Evolutionary conservation across 2,113 vertebrate species (phyloP).

Genomic region (Paramisgurnus dabryanus): DNA sequence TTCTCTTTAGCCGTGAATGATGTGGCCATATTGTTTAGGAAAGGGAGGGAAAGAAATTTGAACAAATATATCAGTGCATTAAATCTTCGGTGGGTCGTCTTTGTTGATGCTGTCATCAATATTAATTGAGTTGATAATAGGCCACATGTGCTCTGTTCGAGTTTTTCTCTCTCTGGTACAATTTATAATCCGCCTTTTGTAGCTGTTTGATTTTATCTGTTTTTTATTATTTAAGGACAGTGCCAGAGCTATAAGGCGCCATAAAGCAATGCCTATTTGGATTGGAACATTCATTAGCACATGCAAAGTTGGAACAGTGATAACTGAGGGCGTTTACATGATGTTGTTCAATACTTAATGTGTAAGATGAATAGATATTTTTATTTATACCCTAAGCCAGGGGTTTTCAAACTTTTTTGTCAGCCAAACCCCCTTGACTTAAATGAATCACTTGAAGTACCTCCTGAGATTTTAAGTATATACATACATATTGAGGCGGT

Average conservation of each 20-base stretch:
- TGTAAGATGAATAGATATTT: slow-evolving; percentile 34
- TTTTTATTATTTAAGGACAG: neutral
- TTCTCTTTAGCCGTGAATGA: slow-evolving; percentile 14
- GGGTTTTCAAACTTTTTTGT: no score
- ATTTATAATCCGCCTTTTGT: neutral
- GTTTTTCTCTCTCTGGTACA: slow-evolving; percentile 1
- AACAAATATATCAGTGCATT: slow-evolving; percentile 32
- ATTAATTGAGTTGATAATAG: slow-evolving; percentile 34
- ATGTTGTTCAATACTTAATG: slow-evolving; percentile 10
- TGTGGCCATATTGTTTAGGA: neutral
- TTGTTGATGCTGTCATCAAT: slow-evolving; percentile 41
- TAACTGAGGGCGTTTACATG: slow-evolving; percentile 11
- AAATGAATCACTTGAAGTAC: no score
- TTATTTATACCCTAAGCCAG: slow-evolving; percentile 33
- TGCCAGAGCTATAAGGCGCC: neutral
- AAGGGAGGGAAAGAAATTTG: slow-evolving; percentile 3
- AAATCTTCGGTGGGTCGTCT: slow-evolving; percentile 32
- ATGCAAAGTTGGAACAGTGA: slow-evolving; percentile 13
- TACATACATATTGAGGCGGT: no score
- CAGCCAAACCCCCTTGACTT: no score
- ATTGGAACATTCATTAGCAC: neutral
- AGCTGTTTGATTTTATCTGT: neutral
- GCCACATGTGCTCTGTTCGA: slow-evolving; percentile 42
- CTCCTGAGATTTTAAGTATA: no score
- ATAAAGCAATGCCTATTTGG: neutral